A percentile compares a stretch with the other conserved stretches of the same genome.
Conservation (phyloP, 2,888 invertebrate species). For the Rotaria sp. region DNA sequence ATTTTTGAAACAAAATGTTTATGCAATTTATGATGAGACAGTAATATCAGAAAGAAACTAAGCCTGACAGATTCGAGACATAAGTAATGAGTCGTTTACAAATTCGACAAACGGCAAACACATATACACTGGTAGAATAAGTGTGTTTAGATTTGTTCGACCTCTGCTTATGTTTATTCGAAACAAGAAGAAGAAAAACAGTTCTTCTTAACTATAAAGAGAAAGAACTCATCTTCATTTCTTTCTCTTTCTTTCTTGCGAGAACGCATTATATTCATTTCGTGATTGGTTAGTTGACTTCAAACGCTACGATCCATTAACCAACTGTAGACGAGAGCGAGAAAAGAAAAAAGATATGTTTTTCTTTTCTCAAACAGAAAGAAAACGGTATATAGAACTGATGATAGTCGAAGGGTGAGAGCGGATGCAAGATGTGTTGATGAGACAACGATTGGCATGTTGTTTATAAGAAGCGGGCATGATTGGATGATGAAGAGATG, state of each 20-base stretch:
- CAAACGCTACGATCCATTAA: neutral
- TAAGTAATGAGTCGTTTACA: slow-evolving; percentile 22
- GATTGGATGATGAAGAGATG: slow-evolving; percentile 22
- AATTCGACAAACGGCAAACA: slow-evolving; percentile 10
- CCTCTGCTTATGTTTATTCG: slow-evolving; percentile 6
- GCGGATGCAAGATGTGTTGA: slow-evolving; percentile 20
- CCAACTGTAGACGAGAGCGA: neutral
- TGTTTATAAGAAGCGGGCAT: slow-evolving; percentile 6
- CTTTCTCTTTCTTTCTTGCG: neutral
- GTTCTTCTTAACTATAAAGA: neutral
- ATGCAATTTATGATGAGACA: neutral
- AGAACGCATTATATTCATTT: neutral
- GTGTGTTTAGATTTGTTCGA: slow-evolving; percentile 24
- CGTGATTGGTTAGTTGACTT: neutral
- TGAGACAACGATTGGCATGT: slow-evolving; percentile 20
- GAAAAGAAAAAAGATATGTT: neutral
- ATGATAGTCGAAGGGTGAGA: neutral
- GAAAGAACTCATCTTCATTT: neutral
- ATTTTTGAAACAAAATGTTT: slow-evolving; percentile 22
- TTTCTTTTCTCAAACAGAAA: neutral
- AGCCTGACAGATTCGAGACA: slow-evolving; percentile 20
- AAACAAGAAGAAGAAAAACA: slow-evolving; percentile 2
- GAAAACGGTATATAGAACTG: neutral
- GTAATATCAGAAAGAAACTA: neutral
- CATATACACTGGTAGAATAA: slow-evolving; percentile 19